phyloP scores from a whole-genome alignment of 2,797 vertebrate genomes.

The Gallinago stenura region DNA sequence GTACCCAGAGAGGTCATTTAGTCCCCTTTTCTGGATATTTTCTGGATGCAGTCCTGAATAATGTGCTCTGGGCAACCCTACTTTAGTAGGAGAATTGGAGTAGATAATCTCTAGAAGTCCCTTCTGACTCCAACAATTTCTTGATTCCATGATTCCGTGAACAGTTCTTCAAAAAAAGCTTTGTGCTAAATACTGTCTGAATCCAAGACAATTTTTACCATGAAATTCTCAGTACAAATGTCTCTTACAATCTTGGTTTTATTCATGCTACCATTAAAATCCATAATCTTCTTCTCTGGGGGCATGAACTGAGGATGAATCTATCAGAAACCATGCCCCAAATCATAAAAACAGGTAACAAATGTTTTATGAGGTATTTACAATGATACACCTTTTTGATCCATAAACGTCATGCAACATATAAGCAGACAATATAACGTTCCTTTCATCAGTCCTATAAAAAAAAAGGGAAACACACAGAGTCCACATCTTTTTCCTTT shows the following conservation, averaged over 20 bases:
- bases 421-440: neutral
- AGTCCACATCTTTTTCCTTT: neutral
- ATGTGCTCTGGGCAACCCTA: too few species aligned
- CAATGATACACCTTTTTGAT: neutral
- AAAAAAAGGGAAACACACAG: neutral
- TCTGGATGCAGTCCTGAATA: too few species aligned
- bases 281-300: neutral
- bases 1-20: too few species aligned
- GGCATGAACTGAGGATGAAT: neutral
- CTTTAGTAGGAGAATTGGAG: too few species aligned
- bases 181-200: neutral
- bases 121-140: too few species aligned
- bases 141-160: neutral
- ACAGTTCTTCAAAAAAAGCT: neutral
- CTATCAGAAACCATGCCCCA: neutral
- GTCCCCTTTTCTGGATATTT: too few species aligned
- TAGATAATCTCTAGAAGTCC: too few species aligned
- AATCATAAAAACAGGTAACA: neutral
- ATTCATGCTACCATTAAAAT: neutral
- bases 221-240: neutral
- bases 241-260: neutral
- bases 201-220: neutral
- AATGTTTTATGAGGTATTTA: neutral
- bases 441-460: neutral
- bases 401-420: neutral